Evolutionary conservation across 2,797 vertebrate genomes (phyloP).

Genomic region (Brachyrhaphis roseni): DNA sequence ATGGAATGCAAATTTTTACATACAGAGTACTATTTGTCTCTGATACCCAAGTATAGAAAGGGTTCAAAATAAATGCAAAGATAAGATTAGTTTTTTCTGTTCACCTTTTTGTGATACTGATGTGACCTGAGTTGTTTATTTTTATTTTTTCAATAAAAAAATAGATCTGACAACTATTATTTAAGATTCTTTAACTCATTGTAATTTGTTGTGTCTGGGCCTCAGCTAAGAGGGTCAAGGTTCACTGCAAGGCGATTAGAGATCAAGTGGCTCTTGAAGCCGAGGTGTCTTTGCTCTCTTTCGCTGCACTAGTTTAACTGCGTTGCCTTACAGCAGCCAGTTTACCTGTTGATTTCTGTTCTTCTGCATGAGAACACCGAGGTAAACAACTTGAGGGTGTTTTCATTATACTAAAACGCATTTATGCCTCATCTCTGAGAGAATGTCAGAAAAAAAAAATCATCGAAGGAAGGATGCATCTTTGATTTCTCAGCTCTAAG

Average conservation of each 20-base stretch:
- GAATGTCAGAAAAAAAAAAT: background rate
- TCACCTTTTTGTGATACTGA: too few relatives aligned
- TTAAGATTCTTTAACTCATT: conserved; percentile 22
- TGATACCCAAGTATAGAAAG: too few relatives aligned
- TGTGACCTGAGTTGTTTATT: too few relatives aligned
- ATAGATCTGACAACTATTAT: background rate
- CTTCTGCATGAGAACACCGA: background rate
- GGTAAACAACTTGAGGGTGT: background rate
- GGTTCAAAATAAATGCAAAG: too few relatives aligned
- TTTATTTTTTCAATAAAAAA: too few relatives aligned
- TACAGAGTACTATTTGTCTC: too few relatives aligned
- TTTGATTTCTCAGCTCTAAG: conserved; percentile 4
- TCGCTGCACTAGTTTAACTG: conserved; percentile 40
- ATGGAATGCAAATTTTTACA: too few relatives aligned
- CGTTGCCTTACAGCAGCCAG: conserved; percentile 47
- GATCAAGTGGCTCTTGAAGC: conserved; percentile 37
- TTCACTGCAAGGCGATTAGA: conserved; percentile 40
- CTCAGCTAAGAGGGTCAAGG: conserved; percentile 14
- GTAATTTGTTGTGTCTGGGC: conserved; percentile 42
- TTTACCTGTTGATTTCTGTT: conserved; percentile 47
- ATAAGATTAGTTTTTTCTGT: too few relatives aligned
- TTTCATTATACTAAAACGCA: background rate
- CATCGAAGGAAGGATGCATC: background rate
- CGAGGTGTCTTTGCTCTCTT: conserved; percentile 25
- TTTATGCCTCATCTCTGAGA: background rate